phyloP scores from a whole-genome alignment of 2,888 invertebrate genomes.

The Epistrophella euchroma region DNA sequence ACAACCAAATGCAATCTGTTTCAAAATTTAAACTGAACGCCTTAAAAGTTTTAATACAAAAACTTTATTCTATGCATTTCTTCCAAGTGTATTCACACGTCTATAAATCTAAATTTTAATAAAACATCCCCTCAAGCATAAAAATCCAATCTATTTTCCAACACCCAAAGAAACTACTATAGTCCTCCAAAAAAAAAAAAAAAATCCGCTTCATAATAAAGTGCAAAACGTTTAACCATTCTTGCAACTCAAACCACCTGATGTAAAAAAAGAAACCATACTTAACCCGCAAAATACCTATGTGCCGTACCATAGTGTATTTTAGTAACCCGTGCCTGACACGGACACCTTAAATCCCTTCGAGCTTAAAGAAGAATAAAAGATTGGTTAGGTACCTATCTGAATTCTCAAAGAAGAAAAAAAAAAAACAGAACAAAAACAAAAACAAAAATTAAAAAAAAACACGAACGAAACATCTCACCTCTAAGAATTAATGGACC shows the following conservation, averaged over 20 bases:
- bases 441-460: background rate
- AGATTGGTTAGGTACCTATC: background rate
- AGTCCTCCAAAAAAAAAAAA: background rate
- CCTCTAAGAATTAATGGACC: slow-evolving; percentile 69
- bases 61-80: background rate
- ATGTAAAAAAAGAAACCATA: background rate
- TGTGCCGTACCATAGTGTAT: background rate
- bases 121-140: slow-evolving; percentile 3
- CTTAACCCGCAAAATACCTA: slow-evolving; percentile 29
- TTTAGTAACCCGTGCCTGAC: background rate
- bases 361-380: slow-evolving; percentile 5
- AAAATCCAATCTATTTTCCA: slow-evolving; percentile 35
- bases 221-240: slow-evolving; percentile 17
- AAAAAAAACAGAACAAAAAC: background rate
- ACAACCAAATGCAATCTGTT: background rate
- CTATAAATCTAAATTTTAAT: slow-evolving; percentile 5
- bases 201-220: slow-evolving; percentile 17
- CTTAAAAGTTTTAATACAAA: background rate
- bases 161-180: background rate
- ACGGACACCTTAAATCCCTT: slow-evolving; percentile 6
- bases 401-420: slow-evolving; percentile 28
- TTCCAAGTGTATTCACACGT: slow-evolving; percentile 10
- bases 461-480: slow-evolving; percentile 49
- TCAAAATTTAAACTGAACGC: background rate
- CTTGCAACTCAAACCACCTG: background rate